Conservation (phyloP, 2,888 invertebrate genomes). For the Platycheirus rosarum region DNA sequence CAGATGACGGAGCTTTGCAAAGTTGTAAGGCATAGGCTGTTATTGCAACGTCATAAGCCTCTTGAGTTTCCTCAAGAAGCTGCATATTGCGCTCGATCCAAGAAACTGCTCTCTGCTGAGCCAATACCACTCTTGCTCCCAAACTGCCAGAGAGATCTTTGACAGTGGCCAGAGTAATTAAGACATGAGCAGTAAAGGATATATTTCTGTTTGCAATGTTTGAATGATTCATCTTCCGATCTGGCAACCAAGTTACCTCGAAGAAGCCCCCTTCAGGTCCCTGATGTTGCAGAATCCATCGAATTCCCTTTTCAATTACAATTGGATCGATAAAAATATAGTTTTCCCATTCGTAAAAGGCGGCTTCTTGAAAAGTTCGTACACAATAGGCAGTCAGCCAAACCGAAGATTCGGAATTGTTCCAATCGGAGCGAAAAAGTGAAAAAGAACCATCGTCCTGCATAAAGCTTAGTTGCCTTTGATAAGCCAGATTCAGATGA, state of each 20-base stretch:
- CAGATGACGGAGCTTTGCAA: conserved; percentile 89
- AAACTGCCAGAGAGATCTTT: conserved; percentile 89
- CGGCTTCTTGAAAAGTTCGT: conserved; percentile 92
- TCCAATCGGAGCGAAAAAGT: conserved; percentile 94
- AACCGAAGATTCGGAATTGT: conserved; percentile 91
- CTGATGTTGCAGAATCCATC: conserved; percentile 92
- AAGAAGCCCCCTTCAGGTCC: conserved; percentile 92
- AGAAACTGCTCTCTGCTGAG: conserved; percentile 87
- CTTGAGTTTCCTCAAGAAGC: conserved; percentile 86
- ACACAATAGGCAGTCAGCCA: conserved; percentile 96
- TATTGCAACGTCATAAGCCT: conserved; percentile 92
- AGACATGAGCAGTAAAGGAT: conserved; percentile 94
- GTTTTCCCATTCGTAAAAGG: conserved; percentile 97
- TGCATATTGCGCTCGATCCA: conserved; percentile 92
- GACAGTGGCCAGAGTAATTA: conserved; percentile 91
- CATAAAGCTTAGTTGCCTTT: conserved; percentile 93
- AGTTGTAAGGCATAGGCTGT: conserved; percentile 92
- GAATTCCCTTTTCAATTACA: conserved; percentile 90
- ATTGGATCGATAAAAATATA: conserved; percentile 94
- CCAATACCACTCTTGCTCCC: conserved; percentile 88
- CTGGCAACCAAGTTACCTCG: conserved; percentile 91
- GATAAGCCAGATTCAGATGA: conserved; percentile 93
- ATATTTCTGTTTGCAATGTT: conserved; percentile 88
- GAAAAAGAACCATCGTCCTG: conserved; percentile 94
- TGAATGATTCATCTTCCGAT: conserved; percentile 91